Conservation (phyloP, 1,140 invertebrate genomes). For the Stegodyphus dumicola region DNA sequence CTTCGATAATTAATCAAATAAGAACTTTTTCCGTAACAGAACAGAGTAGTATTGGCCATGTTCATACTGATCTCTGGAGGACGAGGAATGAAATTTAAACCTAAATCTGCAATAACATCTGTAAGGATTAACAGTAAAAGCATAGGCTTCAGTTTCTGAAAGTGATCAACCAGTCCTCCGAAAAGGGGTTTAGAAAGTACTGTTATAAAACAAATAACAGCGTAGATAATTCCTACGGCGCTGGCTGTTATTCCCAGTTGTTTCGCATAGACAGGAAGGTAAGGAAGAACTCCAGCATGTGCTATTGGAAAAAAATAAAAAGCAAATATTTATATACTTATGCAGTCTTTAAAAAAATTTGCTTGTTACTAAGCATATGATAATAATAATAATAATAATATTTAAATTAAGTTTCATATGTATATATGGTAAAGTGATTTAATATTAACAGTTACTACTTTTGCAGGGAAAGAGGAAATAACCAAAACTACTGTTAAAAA, state of each 20-base stretch:
- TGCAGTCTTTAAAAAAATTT: neutral
- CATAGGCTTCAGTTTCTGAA: constrained; percentile 63
- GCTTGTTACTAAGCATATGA: neutral
- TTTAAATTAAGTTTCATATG: neutral
- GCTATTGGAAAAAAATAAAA: neutral
- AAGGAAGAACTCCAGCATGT: constrained; percentile 67
- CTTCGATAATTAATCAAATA: neutral
- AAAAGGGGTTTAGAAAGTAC: constrained; percentile 66
- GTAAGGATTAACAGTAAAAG: constrained; percentile 58
- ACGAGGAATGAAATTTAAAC: constrained; percentile 26
- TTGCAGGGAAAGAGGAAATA: neutral
- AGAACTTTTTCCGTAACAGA: neutral
- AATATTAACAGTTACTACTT: neutral
- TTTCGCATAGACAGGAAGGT: constrained; percentile 66
- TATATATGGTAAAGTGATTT: neutral
- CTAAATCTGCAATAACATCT: constrained; percentile 33
- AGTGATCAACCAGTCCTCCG: constrained; percentile 67
- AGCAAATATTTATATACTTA: neutral
- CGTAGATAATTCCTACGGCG: constrained; percentile 66
- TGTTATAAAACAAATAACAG: constrained; percentile 66
- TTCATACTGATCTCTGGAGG: neutral
- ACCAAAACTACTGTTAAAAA: no score
- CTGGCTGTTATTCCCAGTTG: constrained; percentile 65
- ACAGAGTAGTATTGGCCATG: neutral
- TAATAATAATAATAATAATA: neutral